Evolutionary conservation across 2,888 invertebrate species (phyloP).

Genomic region (Chloroclysta siterata): DNA sequence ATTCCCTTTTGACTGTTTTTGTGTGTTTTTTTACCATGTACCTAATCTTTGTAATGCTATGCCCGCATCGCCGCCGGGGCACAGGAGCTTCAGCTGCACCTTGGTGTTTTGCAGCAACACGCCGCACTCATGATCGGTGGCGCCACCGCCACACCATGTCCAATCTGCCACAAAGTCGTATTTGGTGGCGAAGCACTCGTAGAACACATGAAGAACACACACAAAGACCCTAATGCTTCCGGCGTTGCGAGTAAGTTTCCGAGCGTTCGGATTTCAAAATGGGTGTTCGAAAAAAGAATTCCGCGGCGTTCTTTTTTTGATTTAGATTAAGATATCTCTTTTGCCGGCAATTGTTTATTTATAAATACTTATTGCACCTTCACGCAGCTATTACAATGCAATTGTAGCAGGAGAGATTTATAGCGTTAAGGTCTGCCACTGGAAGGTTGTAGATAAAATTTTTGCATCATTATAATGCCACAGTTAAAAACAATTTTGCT

Average conservation of each 20-base stretch:
- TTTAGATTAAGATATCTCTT: constrained; percentile 31
- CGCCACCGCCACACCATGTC: constrained; percentile 96
- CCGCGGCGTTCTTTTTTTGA: constrained; percentile 39
- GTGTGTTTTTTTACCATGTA: constrained; percentile 60
- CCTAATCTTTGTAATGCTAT: constrained; percentile 78
- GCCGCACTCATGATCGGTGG: constrained; percentile 96
- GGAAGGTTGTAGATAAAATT: constrained; percentile 70
- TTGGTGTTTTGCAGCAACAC: constrained; percentile 98
- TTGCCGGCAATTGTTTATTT: constrained; percentile 31
- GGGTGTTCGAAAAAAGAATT: constrained; percentile 47
- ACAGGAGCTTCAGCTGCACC: constrained; percentile 95
- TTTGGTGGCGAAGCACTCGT: constrained; percentile 96
- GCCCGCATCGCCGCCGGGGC: constrained; percentile 78
- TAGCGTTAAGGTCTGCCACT: constrained; percentile 75
- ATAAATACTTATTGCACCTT: not conserved
- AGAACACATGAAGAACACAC: constrained; percentile 98
- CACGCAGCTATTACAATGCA: constrained; percentile 24
- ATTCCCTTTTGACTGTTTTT: constrained; percentile 59
- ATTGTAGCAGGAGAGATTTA: constrained; percentile 68
- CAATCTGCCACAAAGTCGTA: constrained; percentile 97
- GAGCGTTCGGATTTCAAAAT: constrained; percentile 48
- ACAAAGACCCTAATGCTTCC: constrained; percentile 96
- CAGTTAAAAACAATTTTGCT: constrained; percentile 48
- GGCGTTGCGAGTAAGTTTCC: constrained; percentile 94
- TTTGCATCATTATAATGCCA: constrained; percentile 46